Conservation (phyloP, 2,797 vertebrate species). For the Leptatherina wallacei region DNA sequence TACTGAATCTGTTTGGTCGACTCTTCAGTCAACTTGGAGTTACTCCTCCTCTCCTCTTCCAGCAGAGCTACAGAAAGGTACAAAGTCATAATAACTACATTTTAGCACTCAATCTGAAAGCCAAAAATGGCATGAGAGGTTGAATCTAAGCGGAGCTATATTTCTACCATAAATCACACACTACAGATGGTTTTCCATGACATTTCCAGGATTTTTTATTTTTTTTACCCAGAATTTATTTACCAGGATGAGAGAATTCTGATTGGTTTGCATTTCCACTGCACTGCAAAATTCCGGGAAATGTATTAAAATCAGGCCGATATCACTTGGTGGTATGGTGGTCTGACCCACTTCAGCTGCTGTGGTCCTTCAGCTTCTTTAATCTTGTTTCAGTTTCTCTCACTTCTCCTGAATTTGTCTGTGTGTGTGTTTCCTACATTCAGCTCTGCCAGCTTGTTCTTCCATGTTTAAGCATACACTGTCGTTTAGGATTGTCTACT, state of each 20-base stretch:
- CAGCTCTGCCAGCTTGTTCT: background rate
- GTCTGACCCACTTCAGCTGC: background rate
- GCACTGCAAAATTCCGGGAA: background rate
- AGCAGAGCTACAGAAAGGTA: constrained; percentile 84
- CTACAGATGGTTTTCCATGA: too few species aligned
- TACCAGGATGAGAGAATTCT: too few species aligned
- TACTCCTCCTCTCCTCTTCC: constrained; percentile 93
- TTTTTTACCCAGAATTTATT: background rate
- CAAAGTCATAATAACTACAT: background rate
- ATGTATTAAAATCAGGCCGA: background rate
- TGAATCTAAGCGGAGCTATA: background rate
- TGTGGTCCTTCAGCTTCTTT: background rate
- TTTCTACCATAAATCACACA: background rate
- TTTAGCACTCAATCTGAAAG: background rate
- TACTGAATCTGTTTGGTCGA: constrained; percentile 95
- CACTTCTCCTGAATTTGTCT: too few species aligned
- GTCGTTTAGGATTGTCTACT: too few species aligned
- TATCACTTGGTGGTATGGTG: background rate
- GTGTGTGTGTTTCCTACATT: background rate
- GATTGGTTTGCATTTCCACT: background rate
- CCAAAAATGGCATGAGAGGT: too few species aligned
- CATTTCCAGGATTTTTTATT: too few species aligned
- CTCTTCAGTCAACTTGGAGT: constrained; percentile 90
- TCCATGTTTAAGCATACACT: too few species aligned
- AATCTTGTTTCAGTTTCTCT: background rate